A percentile compares a stretch with the other conserved stretches of the same genome.
Evolutionary conservation across 2,113 vertebrate genomes (phyloP).

Genomic region (Noctilio leporinus): DNA sequence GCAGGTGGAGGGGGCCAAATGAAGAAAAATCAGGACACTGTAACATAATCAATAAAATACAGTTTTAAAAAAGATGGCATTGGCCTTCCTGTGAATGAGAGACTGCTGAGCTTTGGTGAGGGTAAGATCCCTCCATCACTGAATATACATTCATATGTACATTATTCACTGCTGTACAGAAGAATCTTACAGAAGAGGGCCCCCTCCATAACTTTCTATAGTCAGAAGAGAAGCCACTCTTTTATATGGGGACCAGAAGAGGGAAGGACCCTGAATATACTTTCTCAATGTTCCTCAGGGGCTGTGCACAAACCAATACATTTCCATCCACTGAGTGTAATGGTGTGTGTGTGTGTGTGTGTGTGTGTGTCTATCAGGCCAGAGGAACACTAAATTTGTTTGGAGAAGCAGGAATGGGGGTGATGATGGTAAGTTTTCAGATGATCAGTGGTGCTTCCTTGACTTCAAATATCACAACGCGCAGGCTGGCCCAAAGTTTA

Average conservation of each 20-base stretch:
- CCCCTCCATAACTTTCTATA: background rate
- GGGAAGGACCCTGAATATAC: background rate
- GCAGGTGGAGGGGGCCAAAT: too few relatives aligned
- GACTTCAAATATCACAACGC: background rate
- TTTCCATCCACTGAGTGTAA: background rate
- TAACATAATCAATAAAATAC: too few relatives aligned
- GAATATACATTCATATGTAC: accelerated
- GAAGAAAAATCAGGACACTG: too few relatives aligned
- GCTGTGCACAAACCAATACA: background rate
- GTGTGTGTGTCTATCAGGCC: background rate
- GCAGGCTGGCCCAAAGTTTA: background rate
- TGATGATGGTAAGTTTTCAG: background rate
- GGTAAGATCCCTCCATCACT: background rate
- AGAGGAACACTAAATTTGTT: background rate
- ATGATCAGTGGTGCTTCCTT: background rate
- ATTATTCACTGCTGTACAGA: background rate
- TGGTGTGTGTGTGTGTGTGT: too few relatives aligned
- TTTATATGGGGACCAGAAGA: background rate
- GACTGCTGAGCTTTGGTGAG: background rate
- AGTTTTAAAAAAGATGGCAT: background rate
- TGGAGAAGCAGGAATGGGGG: background rate
- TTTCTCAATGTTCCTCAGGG: background rate
- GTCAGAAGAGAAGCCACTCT: background rate
- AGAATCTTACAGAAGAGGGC: background rate
- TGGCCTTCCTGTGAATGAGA: conserved; percentile 9